Evolutionary conservation across 1,140 invertebrate genomes (phyloP).

Genomic region (Geopemphigus sp.): DNA sequence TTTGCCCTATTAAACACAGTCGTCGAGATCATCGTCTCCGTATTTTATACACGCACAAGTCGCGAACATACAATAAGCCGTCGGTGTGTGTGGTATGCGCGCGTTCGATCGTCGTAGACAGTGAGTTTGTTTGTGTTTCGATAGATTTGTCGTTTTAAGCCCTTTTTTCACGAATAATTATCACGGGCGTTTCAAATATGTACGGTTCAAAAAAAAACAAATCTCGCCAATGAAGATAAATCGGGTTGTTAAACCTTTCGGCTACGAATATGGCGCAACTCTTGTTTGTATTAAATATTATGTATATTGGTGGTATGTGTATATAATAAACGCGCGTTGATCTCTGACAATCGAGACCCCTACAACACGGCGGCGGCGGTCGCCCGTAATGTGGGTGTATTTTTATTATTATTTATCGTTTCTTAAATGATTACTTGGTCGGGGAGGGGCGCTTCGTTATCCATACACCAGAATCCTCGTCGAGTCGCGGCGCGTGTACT

Average conservation of each 20-base stretch:
- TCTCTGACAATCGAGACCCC: neutral
- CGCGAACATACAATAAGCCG: neutral
- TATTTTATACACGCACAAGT: no score
- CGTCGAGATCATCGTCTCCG: no score
- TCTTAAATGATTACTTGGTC: neutral
- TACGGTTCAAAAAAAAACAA: neutral
- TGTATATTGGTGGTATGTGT: neutral
- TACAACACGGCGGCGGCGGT: neutral
- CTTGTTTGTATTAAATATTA: neutral
- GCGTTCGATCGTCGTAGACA: neutral
- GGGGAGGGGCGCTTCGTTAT: neutral
- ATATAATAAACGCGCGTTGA: neutral
- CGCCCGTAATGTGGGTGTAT: neutral
- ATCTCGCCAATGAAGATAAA: neutral
- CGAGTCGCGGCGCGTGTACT: no score
- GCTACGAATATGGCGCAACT: neutral
- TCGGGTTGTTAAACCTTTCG: neutral
- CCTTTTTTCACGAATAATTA: neutral
- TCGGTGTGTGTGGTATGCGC: no score
- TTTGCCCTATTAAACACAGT: neutral
- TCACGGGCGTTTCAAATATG: neutral
- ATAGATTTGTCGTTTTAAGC: no score
- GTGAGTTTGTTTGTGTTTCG: neutral
- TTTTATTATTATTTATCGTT: conserved; percentile 13
- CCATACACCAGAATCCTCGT: no score